Percentiles rank a stretch among this genome's conserved stretches.
These are phyloP conservation scores for Lepas anatifera DNA, from an alignment of 2,888 invertebrate genomes.

Conservation along the genomic window DNA sequence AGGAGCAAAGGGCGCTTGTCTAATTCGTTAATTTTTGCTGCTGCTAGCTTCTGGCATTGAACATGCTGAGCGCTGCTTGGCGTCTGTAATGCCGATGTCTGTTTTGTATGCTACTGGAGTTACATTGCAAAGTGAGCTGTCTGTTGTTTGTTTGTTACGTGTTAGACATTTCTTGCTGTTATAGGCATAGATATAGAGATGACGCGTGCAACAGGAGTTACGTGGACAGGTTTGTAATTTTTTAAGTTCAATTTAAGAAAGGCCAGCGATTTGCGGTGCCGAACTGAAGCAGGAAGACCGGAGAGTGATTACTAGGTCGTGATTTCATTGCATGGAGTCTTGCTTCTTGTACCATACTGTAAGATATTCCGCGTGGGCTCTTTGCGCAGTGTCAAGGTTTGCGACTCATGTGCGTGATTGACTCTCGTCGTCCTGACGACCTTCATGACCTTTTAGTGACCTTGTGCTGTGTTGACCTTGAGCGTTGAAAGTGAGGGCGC, in stretches of 20 bases:
- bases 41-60: not conserved
- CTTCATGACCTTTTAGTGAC: not conserved
- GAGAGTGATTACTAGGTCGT: no score
- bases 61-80: not conserved
- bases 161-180: conserved; percentile 10
- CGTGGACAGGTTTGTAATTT: not conserved
- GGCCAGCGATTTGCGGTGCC: not conserved
- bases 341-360: conserved; percentile 1
- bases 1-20: not conserved
- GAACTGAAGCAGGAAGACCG: not conserved
- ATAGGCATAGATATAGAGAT: not conserved
- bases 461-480: not conserved
- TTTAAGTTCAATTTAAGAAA: not conserved
- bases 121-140: no score
- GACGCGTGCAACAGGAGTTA: not conserved
- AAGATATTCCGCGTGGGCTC: not conserved
- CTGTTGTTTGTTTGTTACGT: conserved; percentile 8
- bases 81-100: not conserved
- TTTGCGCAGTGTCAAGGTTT: not conserved
- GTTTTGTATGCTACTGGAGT: no score
- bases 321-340: no score
- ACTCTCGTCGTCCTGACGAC: not conserved
- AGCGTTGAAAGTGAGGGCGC: no score
- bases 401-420: not conserved
- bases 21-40: not conserved